Evolutionary conservation across 2,888 invertebrate species (phyloP).

Genomic region (Rhamnusium bicolor): DNA sequence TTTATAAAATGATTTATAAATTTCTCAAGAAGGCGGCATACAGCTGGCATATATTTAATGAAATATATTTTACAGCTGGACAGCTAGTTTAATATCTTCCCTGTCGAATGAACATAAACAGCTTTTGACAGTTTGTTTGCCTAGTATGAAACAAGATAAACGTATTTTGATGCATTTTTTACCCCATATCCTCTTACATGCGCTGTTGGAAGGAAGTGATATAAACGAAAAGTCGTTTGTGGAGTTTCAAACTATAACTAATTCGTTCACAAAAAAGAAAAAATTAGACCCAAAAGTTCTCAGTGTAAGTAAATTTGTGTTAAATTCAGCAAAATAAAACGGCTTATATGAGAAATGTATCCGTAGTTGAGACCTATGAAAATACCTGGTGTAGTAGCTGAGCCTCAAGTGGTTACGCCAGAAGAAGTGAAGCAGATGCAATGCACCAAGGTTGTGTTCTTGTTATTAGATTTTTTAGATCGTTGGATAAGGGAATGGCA

Average conservation of each 20-base stretch:
- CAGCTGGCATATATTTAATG: slow-evolving; percentile 20
- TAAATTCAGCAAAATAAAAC: background rate
- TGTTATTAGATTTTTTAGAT: slow-evolving; percentile 83
- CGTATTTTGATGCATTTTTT: slow-evolving; percentile 82
- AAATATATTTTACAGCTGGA: slow-evolving; percentile 75
- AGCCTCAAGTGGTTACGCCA: slow-evolving; percentile 47
- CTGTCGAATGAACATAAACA: slow-evolving; percentile 76
- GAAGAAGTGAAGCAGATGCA: slow-evolving; percentile 71
- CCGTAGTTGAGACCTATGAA: slow-evolving; percentile 56
- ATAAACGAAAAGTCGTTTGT: slow-evolving; percentile 71
- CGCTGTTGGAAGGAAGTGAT: slow-evolving; percentile 73
- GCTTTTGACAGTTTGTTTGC: slow-evolving; percentile 80
- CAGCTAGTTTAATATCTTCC: slow-evolving; percentile 78
- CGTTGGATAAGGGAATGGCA: slow-evolving; percentile 82
- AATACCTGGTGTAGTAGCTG: slow-evolving; percentile 48
- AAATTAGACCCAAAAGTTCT: slow-evolving; percentile 53
- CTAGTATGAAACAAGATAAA: slow-evolving; percentile 83
- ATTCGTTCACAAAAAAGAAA: slow-evolving; percentile 58
- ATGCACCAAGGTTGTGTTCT: slow-evolving; percentile 81
- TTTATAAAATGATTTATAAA: too few relatives aligned
- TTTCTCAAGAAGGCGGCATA: too few relatives aligned
- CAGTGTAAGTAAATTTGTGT: slow-evolving; percentile 51
- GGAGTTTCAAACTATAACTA: slow-evolving; percentile 75
- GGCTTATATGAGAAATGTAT: background rate
- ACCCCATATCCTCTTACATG: slow-evolving; percentile 82